Evolutionary conservation across 2,888 invertebrate species (phyloP), one percentile per base, ranked within the genome.

Genomic region (Rutpela maculata): DNA sequence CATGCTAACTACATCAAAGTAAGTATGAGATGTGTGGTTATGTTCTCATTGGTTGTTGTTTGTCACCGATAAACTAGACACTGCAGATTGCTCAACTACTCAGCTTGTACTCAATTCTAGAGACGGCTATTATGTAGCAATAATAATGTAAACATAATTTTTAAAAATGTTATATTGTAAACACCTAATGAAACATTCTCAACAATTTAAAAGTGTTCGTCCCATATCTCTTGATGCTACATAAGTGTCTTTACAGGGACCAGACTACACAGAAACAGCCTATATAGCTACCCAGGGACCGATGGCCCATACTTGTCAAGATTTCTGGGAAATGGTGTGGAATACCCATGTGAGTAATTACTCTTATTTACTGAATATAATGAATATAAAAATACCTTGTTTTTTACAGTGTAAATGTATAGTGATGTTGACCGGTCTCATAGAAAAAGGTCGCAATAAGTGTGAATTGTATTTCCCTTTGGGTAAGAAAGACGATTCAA

Each of bases 251-350:
- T 26, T 18, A 50, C 38, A 97, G 97, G 98, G 98, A 78, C 97
- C 97, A 86, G 97, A 97, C 88, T 96, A 95, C 85, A 95, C 96
- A 78, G 94, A 94, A 77, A 95, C 94, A 85, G 94, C 95, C 63
- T 98, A 97, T 90, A 96, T 98, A 76, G 98, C 97, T 15, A 97
- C 98, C 0, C 98, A 98, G 90, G 98, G 98, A 10, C 98, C 98
- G 0, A 92, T 98, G 87, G 92, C 95, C 26, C 96, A 97, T 89
- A 98, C 98, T 0, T 94, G 97, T 71, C 93, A 93, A 83, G 98
- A 98, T 88, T 97, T 98, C 89, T 98, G 98, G 98, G 92, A 93
- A 50, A 97, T 98, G 97, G 93, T 97, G 6, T 90, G 90, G 90
- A 85, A 83, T 43, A 87, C 87, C 26, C 88, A 89, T 80, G 89